Percentiles rank a stretch among this genome's conserved stretches.
Evolutionary conservation across 2,888 invertebrate species (phyloP).

Genomic region (Volucella zonaria): DNA sequence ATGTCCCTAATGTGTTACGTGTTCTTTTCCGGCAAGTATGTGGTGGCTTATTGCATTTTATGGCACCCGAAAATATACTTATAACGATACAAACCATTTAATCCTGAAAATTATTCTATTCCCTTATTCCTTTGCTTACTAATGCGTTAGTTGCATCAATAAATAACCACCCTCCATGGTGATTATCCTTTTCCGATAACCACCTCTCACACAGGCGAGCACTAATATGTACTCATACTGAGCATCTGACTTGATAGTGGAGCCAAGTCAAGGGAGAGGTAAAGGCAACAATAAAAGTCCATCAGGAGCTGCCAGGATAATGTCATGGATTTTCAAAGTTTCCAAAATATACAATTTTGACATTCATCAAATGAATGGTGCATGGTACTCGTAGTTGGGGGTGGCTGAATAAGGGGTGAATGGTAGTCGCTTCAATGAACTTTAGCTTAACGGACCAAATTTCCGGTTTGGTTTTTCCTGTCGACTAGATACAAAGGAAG

Average conservation of each 20-base stretch:
- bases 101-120: constrained; percentile 67
- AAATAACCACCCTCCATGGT: constrained; percentile 64
- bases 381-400: neutral
- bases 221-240: neutral
- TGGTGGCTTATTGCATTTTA: constrained; percentile 32
- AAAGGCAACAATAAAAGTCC: constrained; percentile 69
- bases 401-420: constrained; percentile 42
- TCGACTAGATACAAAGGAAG: constrained; percentile 83
- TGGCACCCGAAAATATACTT: constrained; percentile 25
- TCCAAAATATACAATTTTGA: constrained; percentile 69
- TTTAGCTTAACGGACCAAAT: constrained; percentile 80
- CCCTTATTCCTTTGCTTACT: constrained; percentile 57
- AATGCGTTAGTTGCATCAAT: constrained; percentile 64
- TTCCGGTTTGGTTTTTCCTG: constrained; percentile 82
- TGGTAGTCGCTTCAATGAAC: constrained; percentile 61
- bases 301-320: constrained; percentile 64
- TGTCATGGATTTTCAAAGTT: constrained; percentile 63
- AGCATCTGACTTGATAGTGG: constrained; percentile 22
- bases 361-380: constrained; percentile 56
- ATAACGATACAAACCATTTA: constrained; percentile 72
- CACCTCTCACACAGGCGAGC: constrained; percentile 39
- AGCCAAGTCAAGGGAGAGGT: constrained; percentile 33
- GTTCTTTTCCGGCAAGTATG: constrained; percentile 10
- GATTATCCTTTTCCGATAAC: constrained; percentile 72
- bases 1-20: constrained; percentile 39